Evolutionary conservation across 1,140 invertebrate species (phyloP).

Genomic region (Linepithema humile): DNA sequence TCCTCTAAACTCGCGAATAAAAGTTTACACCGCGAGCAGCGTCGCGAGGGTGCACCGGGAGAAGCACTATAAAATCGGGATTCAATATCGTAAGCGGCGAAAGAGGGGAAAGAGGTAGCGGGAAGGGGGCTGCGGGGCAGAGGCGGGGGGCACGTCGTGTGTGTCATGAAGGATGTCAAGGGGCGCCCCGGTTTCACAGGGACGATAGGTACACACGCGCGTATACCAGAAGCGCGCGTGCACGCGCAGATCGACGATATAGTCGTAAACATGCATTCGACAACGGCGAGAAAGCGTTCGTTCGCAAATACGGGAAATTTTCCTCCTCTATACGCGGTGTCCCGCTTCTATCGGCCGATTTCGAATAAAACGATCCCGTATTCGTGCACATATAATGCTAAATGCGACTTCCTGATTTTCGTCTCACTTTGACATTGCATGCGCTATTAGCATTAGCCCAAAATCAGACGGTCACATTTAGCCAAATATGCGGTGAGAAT

Average conservation of each 20-base stretch:
- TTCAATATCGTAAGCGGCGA: conserved; percentile 74
- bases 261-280: conserved; percentile 6
- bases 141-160: conserved; percentile 71
- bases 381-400: background rate
- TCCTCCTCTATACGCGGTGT: background rate
- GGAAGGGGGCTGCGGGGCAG: background rate
- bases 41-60: conserved; percentile 49
- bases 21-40: conserved; percentile 75
- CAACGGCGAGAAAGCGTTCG: background rate
- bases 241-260: background rate
- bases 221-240: background rate
- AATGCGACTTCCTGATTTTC: background rate
- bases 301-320: background rate
- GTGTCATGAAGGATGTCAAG: conserved; percentile 80
- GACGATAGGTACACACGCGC: conserved; percentile 26
- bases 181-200: conserved; percentile 60
- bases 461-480: conserved; percentile 18
- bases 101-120: background rate
- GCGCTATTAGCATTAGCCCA: background rate
- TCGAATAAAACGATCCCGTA: background rate
- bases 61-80: conserved; percentile 77
- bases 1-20: conserved; percentile 77
- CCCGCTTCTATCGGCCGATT: background rate
- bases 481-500: conserved; percentile 33
- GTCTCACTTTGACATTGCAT: background rate